Evolutionary conservation across 2,888 invertebrate genomes (phyloP).

Genomic region (Platerodrilus igneus): DNA sequence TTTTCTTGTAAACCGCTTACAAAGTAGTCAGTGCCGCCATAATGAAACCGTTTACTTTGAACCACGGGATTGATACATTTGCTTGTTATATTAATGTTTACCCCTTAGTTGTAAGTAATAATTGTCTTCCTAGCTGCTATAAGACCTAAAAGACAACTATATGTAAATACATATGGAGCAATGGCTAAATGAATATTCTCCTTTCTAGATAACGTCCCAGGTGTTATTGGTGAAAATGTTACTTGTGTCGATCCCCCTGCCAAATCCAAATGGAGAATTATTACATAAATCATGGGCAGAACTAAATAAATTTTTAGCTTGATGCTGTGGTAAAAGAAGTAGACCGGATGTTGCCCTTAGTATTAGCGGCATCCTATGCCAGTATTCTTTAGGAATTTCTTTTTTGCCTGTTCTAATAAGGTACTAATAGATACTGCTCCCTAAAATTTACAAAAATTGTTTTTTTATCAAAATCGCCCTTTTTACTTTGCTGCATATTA

Average conservation of each 20-base stretch:
- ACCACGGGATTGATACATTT: conserved; percentile 80
- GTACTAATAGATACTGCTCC: conserved; percentile 70
- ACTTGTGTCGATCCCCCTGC: conserved; percentile 87
- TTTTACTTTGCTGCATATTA: too few species aligned
- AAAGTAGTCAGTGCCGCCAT: conserved; percentile 68
- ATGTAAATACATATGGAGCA: conserved; percentile 64
- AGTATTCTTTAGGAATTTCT: conserved; percentile 71
- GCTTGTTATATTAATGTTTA: conserved; percentile 53
- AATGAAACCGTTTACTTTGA: conserved; percentile 64
- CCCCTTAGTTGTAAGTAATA: conserved; percentile 53
- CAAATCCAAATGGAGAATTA: conserved; percentile 79
- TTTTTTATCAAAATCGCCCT: too few species aligned
- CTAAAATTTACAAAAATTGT: too few species aligned
- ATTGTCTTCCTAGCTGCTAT: conserved; percentile 85
- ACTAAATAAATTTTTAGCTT: conserved; percentile 63
- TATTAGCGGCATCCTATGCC: conserved; percentile 73
- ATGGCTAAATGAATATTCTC: conserved; percentile 57
- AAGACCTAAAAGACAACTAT: conserved; percentile 89
- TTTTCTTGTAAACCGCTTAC: conserved; percentile 53
- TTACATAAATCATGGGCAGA: conserved; percentile 65
- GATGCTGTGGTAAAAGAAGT: conserved; percentile 62
- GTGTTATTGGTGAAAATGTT: conserved; percentile 56
- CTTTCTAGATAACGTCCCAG: conserved; percentile 49
- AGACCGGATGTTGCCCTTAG: conserved; percentile 93
- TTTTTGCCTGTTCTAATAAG: conserved; percentile 70